A percentile compares a stretch with the other conserved stretches of the same genome.
Conservation (phyloP, 2,888 invertebrate genomes). For the Crematogaster levior region DNA sequence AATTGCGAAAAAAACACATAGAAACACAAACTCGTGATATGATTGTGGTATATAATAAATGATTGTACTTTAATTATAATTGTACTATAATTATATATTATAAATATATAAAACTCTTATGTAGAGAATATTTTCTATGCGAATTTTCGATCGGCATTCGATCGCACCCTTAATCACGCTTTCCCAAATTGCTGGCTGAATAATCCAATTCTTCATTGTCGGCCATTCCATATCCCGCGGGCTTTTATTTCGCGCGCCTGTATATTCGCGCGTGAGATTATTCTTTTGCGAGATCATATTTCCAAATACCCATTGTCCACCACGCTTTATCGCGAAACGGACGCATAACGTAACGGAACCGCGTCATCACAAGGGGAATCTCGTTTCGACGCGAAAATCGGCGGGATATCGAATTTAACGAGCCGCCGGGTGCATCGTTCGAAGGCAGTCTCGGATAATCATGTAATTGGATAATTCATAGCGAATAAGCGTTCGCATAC, state of each 20-base stretch:
- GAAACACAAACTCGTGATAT: background rate
- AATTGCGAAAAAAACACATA: background rate
- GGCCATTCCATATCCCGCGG: background rate
- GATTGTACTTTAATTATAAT: background rate
- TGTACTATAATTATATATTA: background rate
- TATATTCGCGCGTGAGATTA: conserved; percentile 14
- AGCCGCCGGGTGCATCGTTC: conserved; percentile 31
- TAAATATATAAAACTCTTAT: background rate
- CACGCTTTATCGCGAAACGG: conserved; percentile 8
- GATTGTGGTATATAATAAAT: background rate
- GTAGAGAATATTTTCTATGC: background rate
- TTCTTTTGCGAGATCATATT: conserved; percentile 22
- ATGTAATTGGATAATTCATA: conserved; percentile 74
- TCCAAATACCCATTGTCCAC: conserved; percentile 19
- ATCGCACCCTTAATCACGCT: conserved; percentile 29
- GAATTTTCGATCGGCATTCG: conserved; percentile 11
- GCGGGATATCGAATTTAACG: conserved; percentile 20
- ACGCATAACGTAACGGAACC: background rate
- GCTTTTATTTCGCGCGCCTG: conserved; percentile 33
- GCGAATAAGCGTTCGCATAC: conserved; percentile 65
- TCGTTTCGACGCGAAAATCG: conserved; percentile 38
- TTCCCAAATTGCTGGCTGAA: conserved; percentile 32
- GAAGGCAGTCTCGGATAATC: conserved; percentile 60
- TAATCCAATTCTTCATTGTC: conserved; percentile 38
- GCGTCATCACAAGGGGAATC: background rate